Conservation (phyloP, 1,140 invertebrate species). For the Cyclina sinensis region DNA sequence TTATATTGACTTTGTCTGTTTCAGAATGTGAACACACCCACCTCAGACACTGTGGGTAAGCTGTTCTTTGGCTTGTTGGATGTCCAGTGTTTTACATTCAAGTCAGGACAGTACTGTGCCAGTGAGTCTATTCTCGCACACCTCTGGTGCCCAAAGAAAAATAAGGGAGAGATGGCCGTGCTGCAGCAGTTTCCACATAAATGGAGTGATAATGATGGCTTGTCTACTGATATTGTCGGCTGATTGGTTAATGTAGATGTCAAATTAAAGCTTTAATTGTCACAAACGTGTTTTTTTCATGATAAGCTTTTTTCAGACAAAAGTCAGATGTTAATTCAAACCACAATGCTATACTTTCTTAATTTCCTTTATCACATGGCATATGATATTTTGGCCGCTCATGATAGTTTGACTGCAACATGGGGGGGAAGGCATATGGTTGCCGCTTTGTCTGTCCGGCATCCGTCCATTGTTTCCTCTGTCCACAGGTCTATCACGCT, state of each 20-base stretch:
- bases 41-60: constrained; percentile 72
- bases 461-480: no score
- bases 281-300: no score
- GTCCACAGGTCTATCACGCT: no score
- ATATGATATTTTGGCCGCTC: no score
- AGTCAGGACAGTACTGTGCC: constrained; percentile 70
- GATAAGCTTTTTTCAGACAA: no score
- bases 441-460: no score
- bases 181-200: constrained; percentile 69
- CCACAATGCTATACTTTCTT: no score
- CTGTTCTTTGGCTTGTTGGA: constrained; percentile 74
- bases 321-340: no score
- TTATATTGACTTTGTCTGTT: constrained; percentile 8
- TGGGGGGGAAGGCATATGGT: no score
- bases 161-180: constrained; percentile 68
- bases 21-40: constrained; percentile 72
- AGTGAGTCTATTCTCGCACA: constrained; percentile 68
- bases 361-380: no score
- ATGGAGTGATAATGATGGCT: constrained; percentile 56
- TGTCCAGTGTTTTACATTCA: constrained; percentile 76
- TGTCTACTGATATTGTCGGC: constrained; percentile 15
- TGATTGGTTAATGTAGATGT: not conserved
- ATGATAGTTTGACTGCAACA: no score
- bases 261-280: no score
- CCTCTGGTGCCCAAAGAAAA: constrained; percentile 71